Conservation (phyloP, 2,113 vertebrate genomes). For the Phainopepla nitens region DNA sequence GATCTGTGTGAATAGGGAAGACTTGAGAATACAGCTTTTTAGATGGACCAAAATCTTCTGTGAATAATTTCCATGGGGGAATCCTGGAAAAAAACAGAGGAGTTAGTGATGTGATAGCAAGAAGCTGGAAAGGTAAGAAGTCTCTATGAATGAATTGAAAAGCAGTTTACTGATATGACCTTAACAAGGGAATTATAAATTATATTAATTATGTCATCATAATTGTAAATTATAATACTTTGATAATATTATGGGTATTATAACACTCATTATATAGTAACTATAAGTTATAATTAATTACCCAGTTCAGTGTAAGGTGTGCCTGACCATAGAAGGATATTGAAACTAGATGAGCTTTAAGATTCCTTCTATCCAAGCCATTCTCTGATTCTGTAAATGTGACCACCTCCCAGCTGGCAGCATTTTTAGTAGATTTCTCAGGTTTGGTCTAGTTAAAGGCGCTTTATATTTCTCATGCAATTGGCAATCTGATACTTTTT, state of each 20-base stretch:
- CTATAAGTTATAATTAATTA: neutral
- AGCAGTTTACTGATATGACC: neutral
- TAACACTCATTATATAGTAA: neutral
- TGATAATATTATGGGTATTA: neutral
- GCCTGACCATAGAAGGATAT: neutral
- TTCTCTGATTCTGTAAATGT: neutral
- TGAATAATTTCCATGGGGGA: neutral
- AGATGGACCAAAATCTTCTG: neutral
- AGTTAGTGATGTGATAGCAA: neutral
- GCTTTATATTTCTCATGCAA: neutral
- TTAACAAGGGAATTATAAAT: neutral
- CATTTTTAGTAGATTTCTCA: neutral
- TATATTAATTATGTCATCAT: neutral
- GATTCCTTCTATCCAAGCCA: neutral
- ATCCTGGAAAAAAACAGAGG: neutral
- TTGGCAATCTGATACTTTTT: neutral
- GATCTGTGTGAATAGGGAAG: neutral
- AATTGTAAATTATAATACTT: neutral
- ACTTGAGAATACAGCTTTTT: neutral
- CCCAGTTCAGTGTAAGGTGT: neutral
- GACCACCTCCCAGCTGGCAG: neutral
- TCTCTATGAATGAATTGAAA: neutral
- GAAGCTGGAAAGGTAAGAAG: neutral
- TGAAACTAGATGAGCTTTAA: neutral
- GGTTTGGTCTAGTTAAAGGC: neutral